Percentiles rank a stretch among this genome's conserved stretches.
Conservation (phyloP, 1,140 invertebrate species). For the Calliphora vicina region DNA sequence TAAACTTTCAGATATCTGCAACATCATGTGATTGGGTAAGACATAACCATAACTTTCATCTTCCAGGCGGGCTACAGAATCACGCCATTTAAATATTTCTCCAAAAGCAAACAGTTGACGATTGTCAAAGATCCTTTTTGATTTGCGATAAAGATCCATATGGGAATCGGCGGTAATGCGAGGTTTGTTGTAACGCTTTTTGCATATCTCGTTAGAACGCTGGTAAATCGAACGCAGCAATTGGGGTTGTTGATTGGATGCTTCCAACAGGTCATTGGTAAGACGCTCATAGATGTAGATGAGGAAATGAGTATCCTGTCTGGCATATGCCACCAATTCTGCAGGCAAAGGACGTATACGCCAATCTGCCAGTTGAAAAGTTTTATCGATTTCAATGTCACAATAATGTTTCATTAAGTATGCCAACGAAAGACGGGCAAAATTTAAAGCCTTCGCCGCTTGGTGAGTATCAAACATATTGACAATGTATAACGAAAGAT, state of each 20-base stretch:
- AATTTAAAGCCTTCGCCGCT: conserved; percentile 80
- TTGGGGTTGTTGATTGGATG: conserved; percentile 74
- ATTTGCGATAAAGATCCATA: conserved; percentile 78
- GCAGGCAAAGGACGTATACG: conserved; percentile 88
- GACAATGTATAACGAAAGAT: conserved; percentile 94
- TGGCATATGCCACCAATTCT: conserved; percentile 87
- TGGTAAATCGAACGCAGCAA: conserved; percentile 76
- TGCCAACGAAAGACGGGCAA: conserved; percentile 78
- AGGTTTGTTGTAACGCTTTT: conserved; percentile 82
- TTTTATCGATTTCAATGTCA: conserved; percentile 82
- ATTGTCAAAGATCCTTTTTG: conserved; percentile 84
- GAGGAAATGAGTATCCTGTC: conserved; percentile 95
- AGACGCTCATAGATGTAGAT: conserved; percentile 90
- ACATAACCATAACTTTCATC: conserved; percentile 95
- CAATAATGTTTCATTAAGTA: conserved; percentile 85
- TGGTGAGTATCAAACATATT: conserved; percentile 97
- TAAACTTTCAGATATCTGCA: conserved; percentile 88
- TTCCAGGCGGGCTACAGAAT: conserved; percentile 80
- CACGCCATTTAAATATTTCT: conserved; percentile 88
- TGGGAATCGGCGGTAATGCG: conserved; percentile 76
- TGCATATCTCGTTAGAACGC: conserved; percentile 77
- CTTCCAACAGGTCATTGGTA: conserved; percentile 78
- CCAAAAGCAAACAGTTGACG: conserved; percentile 85
- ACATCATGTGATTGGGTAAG: conserved; percentile 94
- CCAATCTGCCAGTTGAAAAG: conserved; percentile 95